Evolutionary conservation across 1,140 invertebrate species (phyloP).

Genomic region (Geopemphigus sp.): DNA sequence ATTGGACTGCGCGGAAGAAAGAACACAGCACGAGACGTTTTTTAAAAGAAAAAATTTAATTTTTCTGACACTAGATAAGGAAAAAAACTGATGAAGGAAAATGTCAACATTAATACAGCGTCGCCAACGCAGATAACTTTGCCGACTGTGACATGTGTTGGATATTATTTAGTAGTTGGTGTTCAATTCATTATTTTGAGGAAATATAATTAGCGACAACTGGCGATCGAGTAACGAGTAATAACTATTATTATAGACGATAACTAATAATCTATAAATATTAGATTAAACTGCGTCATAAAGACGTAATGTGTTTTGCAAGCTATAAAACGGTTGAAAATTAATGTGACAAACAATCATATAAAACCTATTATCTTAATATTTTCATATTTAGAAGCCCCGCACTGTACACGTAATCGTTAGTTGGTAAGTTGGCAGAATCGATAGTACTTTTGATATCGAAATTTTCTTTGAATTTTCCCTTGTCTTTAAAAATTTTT

Average conservation of each 20-base stretch:
- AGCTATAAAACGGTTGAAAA: neutral
- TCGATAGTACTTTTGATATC: slow-evolving; percentile 37
- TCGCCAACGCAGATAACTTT: slow-evolving; percentile 12
- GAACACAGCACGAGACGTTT: neutral
- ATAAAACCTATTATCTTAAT: neutral
- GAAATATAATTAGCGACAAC: neutral
- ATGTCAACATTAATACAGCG: slow-evolving; percentile 46
- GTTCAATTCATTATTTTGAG: neutral
- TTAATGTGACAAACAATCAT: neutral
- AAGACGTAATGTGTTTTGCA: neutral
- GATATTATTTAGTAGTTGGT: too few species aligned
- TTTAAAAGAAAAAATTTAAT: slow-evolving; percentile 9
- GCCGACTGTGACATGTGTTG: neutral
- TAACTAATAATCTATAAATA: too few species aligned
- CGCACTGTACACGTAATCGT: slow-evolving; percentile 46
- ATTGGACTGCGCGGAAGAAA: neutral
- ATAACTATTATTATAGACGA: neutral
- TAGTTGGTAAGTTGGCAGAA: slow-evolving; percentile 48
- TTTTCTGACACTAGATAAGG: slow-evolving; percentile 33
- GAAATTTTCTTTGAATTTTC: slow-evolving; percentile 46
- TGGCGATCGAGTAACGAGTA: too few species aligned
- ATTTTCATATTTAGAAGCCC: slow-evolving; percentile 6
- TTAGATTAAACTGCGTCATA: neutral
- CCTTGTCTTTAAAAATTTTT: slow-evolving; percentile 23
- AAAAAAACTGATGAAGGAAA: slow-evolving; percentile 35